phyloP scores from a whole-genome alignment of 2,888 invertebrate species.

The Drosophila birchii region DNA sequence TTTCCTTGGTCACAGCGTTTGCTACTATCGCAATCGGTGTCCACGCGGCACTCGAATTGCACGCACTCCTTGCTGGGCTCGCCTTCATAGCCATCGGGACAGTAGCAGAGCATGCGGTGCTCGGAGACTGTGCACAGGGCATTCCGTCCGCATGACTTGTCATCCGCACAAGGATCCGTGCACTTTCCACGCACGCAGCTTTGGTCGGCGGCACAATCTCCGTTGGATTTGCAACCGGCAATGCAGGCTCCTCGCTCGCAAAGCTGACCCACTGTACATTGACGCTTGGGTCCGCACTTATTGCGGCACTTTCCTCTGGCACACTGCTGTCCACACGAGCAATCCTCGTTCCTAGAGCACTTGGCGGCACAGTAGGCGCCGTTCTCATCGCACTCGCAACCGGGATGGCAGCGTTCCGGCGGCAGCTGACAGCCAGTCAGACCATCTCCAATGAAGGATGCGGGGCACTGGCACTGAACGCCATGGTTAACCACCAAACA shows the following conservation, averaged over 20 bases:
- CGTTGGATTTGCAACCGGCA: conserved; percentile 91
- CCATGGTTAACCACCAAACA: conserved; percentile 93
- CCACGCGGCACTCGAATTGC: conserved; percentile 90
- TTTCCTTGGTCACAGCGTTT: conserved; percentile 90
- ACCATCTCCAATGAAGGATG: conserved; percentile 93
- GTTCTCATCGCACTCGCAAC: conserved; percentile 92
- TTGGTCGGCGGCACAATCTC: conserved; percentile 91
- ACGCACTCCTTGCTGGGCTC: conserved; percentile 91
- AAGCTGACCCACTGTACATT: conserved; percentile 91
- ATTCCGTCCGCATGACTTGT: conserved; percentile 91
- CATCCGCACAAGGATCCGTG: conserved; percentile 88
- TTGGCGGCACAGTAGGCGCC: conserved; percentile 90
- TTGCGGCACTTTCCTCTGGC: conserved; percentile 89
- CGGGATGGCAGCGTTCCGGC: conserved; percentile 89
- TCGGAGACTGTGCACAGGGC: conserved; percentile 92
- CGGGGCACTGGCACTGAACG: conserved; percentile 93
- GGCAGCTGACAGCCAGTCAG: conserved; percentile 91
- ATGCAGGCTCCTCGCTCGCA: conserved; percentile 90
- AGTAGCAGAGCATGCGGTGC: conserved; percentile 93
- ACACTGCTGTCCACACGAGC: conserved; percentile 93
- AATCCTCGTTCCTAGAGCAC: conserved; percentile 89
- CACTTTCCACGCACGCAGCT: conserved; percentile 90
- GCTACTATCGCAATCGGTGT: conserved; percentile 91
- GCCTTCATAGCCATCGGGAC: conserved; percentile 93
- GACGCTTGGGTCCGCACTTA: conserved; percentile 88